Percentiles rank a stretch among this genome's conserved stretches.
Evolutionary conservation across 2,888 invertebrate species (phyloP).

Genomic region (Tipula vernalis): DNA sequence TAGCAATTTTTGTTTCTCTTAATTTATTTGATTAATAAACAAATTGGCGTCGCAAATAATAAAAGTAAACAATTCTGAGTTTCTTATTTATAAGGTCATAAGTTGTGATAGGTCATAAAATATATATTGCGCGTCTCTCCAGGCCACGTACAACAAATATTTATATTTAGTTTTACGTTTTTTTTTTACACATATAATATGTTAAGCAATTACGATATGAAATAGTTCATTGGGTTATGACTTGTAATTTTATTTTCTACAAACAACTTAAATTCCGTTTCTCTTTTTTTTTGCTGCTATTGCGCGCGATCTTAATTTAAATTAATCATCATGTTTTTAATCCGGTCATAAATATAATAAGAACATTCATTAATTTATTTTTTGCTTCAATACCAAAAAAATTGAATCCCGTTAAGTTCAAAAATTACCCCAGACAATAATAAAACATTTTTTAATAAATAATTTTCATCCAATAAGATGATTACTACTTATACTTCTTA

Average conservation of each 20-base stretch:
- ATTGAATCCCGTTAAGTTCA: neutral
- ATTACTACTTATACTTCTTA: neutral
- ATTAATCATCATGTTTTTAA: neutral
- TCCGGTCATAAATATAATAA: constrained; percentile 4
- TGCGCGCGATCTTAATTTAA: neutral
- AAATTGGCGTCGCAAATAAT: neutral
- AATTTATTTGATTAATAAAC: neutral
- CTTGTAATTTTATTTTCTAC: neutral
- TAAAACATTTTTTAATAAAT: neutral
- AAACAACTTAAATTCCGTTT: neutral
- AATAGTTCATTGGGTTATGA: neutral
- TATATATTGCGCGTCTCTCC: neutral
- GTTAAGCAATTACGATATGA: neutral
- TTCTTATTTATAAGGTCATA: neutral
- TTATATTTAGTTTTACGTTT: neutral
- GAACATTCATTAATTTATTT: neutral
- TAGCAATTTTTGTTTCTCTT: neutral
- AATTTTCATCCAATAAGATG: neutral
- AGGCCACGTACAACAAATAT: neutral
- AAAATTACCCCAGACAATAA: neutral
- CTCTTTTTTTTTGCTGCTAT: neutral
- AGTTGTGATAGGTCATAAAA: neutral
- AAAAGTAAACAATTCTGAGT: neutral
- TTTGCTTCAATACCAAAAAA: neutral
- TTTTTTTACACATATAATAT: neutral